Percentiles rank a stretch among this genome's conserved stretches.
Conservation (phyloP, 1,140 invertebrate genomes). For the Hylaeus anthracinus region DNA sequence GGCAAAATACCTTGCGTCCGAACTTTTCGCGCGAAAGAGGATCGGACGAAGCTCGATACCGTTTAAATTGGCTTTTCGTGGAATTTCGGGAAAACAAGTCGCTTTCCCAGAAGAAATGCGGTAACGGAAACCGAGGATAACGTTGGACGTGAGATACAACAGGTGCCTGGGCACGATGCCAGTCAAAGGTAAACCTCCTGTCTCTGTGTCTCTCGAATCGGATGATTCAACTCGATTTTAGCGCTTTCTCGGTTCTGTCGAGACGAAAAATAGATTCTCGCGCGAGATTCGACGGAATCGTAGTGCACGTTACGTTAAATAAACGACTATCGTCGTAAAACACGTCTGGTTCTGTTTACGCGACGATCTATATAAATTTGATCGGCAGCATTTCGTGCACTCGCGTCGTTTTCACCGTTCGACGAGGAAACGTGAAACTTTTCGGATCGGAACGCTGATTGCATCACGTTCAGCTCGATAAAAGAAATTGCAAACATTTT, state of each 20-base stretch:
- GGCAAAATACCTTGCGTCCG: too few species aligned
- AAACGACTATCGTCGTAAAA: too few species aligned
- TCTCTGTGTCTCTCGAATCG: not conserved
- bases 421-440: not conserved
- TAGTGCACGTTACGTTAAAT: too few species aligned
- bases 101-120: constrained; percentile 47
- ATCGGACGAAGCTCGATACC: too few species aligned
- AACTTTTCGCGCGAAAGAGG: too few species aligned
- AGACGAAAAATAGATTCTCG: too few species aligned
- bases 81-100: not conserved
- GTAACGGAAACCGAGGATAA: constrained; percentile 46
- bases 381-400: too few species aligned
- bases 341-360: too few species aligned
- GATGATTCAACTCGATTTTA: not conserved
- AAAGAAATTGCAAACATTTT: not conserved
- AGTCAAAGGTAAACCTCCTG: constrained; percentile 36
- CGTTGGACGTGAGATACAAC: constrained; percentile 36
- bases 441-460: not conserved
- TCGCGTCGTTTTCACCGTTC: too few species aligned
- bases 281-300: too few species aligned
- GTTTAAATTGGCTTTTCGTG: not conserved
- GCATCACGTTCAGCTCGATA: not conserved
- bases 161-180: constrained; percentile 26
- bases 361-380: too few species aligned
- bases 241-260: too few species aligned